A percentile compares a stretch with the other conserved stretches of the same genome.
Evolutionary conservation across 2,888 invertebrate species (phyloP).

Genomic region (Temnothorax rugatulus): DNA sequence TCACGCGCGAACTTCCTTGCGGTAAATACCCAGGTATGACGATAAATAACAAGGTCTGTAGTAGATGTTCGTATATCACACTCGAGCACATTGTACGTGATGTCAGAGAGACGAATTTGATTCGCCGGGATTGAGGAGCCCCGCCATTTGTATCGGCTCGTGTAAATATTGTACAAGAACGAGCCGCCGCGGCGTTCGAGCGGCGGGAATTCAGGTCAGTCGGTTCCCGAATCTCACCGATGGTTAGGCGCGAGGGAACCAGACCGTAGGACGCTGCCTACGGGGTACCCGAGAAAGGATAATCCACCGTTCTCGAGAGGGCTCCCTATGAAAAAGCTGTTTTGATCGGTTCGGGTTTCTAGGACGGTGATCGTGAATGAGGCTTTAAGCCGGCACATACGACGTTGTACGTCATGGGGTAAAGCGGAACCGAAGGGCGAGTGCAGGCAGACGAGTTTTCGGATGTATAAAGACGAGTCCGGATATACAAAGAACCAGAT

Average conservation of each 20-base stretch:
- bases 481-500: constrained; percentile 71
- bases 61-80: constrained; percentile 11
- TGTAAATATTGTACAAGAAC: constrained; percentile 74
- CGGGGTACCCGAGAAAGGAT: constrained; percentile 74
- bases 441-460: constrained; percentile 46
- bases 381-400: constrained; percentile 70
- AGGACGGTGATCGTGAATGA: constrained; percentile 83
- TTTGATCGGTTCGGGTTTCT: constrained; percentile 85
- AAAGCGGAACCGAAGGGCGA: constrained; percentile 25
- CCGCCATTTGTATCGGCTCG: constrained; percentile 73
- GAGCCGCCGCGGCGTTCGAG: neutral
- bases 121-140: constrained; percentile 56
- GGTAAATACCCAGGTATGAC: constrained; percentile 46
- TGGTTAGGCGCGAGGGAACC: constrained; percentile 58
- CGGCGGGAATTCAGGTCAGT: constrained; percentile 79
- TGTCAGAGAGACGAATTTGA: constrained; percentile 63
- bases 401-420: constrained; percentile 44
- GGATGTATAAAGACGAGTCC: constrained; percentile 50
- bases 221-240: constrained; percentile 76
- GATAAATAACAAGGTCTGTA: constrained; percentile 56
- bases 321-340: constrained; percentile 82
- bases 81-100: constrained; percentile 51
- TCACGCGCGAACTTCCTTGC: constrained; percentile 29
- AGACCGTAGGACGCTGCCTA: constrained; percentile 59
- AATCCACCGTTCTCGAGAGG: constrained; percentile 79